Conservation (phyloP, 64 coral and sea anemone species). For the Actinia equina region DNA sequence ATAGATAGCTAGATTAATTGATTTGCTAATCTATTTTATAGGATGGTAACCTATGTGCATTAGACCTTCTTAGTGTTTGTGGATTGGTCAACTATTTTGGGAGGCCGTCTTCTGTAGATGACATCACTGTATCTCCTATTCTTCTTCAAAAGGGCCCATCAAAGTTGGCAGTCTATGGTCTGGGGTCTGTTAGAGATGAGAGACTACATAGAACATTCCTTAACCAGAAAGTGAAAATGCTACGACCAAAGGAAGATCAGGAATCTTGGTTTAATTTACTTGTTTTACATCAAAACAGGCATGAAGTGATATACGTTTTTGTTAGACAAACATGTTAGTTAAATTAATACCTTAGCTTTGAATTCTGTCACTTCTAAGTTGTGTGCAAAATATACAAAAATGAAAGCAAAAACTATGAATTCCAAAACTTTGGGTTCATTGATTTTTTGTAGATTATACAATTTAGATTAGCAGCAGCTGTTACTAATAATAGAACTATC, state of each 20-base stretch:
- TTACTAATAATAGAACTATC: no score
- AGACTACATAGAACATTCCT: slow-evolving; percentile 95
- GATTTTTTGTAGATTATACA: no score
- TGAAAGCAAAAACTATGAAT: no score
- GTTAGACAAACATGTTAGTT: not conserved
- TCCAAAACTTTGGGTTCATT: no score
- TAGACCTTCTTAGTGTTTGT: slow-evolving; percentile 94
- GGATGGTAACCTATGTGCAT: slow-evolving; percentile 95
- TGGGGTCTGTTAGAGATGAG: slow-evolving; percentile 95
- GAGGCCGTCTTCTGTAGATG: slow-evolving; percentile 78
- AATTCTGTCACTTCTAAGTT: no score
- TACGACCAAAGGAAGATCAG: slow-evolving; percentile 83
- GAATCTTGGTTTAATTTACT: slow-evolving; percentile 96
- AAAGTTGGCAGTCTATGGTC: slow-evolving; percentile 82
- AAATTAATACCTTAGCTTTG: no score
- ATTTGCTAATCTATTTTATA: not conserved
- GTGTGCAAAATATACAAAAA: no score
- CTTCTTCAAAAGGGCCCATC: slow-evolving; percentile 84
- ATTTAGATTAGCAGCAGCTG: no score
- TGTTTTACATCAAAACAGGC: slow-evolving; percentile 98
- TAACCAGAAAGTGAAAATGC: slow-evolving; percentile 89
- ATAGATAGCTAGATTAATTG: no score
- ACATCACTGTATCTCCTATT: slow-evolving; percentile 86
- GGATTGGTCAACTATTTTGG: slow-evolving; percentile 99
- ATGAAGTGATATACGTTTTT: not conserved